A percentile compares a stretch with the other conserved stretches of the same genome.
phyloP scores from a whole-genome alignment of 2,113 vertebrate species.

The Xenopus borealis region DNA sequence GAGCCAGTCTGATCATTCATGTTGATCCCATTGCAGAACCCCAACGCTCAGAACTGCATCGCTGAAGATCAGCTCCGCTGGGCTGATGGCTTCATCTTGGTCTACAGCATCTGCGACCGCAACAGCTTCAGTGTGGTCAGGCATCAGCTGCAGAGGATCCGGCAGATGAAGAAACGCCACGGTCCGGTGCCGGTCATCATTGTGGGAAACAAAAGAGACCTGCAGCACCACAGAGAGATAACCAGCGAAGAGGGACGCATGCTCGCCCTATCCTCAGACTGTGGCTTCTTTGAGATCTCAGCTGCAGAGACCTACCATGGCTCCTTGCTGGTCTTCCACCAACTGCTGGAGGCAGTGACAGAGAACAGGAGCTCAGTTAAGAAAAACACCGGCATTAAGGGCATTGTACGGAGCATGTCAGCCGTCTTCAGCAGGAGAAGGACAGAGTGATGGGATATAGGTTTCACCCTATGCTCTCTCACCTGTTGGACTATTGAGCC shows the following conservation, averaged over 20 bases:
- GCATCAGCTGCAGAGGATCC: slow-evolving; percentile 56
- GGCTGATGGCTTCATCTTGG: slow-evolving; percentile 61
- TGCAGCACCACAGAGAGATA: slow-evolving; percentile 55
- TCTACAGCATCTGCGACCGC: slow-evolving; percentile 66
- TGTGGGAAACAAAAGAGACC: slow-evolving; percentile 62
- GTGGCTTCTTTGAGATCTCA: slow-evolving; percentile 61
- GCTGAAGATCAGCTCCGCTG: slow-evolving; percentile 60
- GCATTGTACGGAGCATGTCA: slow-evolving; percentile 59
- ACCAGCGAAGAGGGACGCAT: slow-evolving; percentile 58
- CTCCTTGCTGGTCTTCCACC: slow-evolving; percentile 58
- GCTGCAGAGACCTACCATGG: slow-evolving; percentile 62
- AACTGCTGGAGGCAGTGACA: slow-evolving; percentile 55
- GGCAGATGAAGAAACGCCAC: slow-evolving; percentile 46
- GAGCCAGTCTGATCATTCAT: not conserved
- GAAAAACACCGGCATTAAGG: slow-evolving; percentile 53
- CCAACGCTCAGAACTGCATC: slow-evolving; percentile 46
- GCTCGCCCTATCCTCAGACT: slow-evolving; percentile 53
- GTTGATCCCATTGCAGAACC: slow-evolving; percentile 42
- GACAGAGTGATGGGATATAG: slow-evolving; percentile 44
- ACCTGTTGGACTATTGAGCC: not conserved
- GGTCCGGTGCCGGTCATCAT: slow-evolving; percentile 51
- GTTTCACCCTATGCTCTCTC: not conserved
- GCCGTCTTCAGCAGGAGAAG: slow-evolving; percentile 59
- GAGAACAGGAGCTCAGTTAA: slow-evolving; percentile 47
- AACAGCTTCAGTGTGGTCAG: slow-evolving; percentile 58